Conservation (phyloP, 2,888 invertebrate species). For the Augochlorella aurata region DNA sequence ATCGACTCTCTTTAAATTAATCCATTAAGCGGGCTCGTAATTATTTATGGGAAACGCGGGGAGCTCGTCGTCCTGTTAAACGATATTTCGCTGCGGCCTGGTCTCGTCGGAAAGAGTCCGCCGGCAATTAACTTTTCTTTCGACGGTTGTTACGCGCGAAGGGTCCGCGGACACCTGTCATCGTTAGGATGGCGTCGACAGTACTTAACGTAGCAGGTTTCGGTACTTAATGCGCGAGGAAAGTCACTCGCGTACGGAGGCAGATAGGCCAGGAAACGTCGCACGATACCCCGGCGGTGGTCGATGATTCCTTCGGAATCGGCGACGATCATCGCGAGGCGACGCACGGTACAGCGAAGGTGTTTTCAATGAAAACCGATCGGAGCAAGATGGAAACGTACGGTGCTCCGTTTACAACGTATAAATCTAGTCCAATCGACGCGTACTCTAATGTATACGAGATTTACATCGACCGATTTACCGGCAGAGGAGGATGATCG, state of each 20-base stretch:
- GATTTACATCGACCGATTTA: slow-evolving; percentile 27
- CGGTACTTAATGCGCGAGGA: slow-evolving; percentile 26
- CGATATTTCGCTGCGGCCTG: slow-evolving; percentile 21
- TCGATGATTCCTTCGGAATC: slow-evolving; percentile 24
- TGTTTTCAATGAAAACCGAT: slow-evolving; percentile 40
- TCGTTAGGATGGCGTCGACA: slow-evolving; percentile 29
- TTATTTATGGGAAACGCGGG: not conserved
- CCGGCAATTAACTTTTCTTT: slow-evolving; percentile 51
- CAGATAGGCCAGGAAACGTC: slow-evolving; percentile 6
- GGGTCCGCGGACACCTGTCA: slow-evolving; percentile 43
- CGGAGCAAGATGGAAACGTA: slow-evolving; percentile 14
- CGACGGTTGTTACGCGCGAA: slow-evolving; percentile 25
- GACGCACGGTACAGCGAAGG: slow-evolving; percentile 8
- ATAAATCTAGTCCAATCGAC: slow-evolving; percentile 66
- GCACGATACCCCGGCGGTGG: not conserved
- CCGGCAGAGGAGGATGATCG: slow-evolving; percentile 20
- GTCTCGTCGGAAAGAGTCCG: slow-evolving; percentile 38
- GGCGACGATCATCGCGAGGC: slow-evolving; percentile 27
- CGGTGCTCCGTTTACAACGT: slow-evolving; percentile 39
- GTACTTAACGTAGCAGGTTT: slow-evolving; percentile 41
- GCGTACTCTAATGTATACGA: slow-evolving; percentile 53
- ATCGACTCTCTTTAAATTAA: slow-evolving; percentile 27
- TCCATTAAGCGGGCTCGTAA: slow-evolving; percentile 33
- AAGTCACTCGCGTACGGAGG: slow-evolving; percentile 11
- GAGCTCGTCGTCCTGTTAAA: not conserved